These are phyloP conservation scores for Camarhynchus parvulus DNA, from an alignment of 2,113 vertebrate species.

Conservation along the genomic window DNA sequence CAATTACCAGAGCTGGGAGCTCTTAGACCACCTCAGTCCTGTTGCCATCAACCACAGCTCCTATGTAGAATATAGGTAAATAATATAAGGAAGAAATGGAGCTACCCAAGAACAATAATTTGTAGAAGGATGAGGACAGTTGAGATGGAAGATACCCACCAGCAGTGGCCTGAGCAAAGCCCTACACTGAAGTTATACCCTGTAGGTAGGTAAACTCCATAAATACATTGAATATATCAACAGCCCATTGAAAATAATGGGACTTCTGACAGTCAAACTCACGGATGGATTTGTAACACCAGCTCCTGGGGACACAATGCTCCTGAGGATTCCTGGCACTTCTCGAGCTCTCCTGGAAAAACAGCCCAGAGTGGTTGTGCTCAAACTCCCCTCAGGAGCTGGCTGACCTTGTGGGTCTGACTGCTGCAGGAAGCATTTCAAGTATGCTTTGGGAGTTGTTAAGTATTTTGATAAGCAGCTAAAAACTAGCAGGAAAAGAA, in stretches of 20 bases:
- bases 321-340: background rate
- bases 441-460: background rate
- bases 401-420: background rate
- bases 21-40: too few species aligned
- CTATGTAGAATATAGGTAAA: too few species aligned
- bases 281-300: background rate
- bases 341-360: background rate
- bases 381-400: background rate
- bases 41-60: too few species aligned
- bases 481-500: background rate
- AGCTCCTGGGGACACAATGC: background rate
- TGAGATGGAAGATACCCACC: background rate
- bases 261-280: background rate
- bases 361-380: background rate
- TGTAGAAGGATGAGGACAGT: too few species aligned
- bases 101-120: too few species aligned
- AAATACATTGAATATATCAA: background rate
- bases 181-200: background rate
- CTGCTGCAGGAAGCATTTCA: background rate
- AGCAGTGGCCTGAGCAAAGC: background rate
- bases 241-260: background rate
- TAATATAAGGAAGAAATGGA: too few species aligned
- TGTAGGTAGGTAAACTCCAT: background rate
- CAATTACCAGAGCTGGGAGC: too few species aligned
- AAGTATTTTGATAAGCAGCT: background rate